Conservation (phyloP, 2,888 invertebrate species). For the Mimumesa dahlbomi region DNA sequence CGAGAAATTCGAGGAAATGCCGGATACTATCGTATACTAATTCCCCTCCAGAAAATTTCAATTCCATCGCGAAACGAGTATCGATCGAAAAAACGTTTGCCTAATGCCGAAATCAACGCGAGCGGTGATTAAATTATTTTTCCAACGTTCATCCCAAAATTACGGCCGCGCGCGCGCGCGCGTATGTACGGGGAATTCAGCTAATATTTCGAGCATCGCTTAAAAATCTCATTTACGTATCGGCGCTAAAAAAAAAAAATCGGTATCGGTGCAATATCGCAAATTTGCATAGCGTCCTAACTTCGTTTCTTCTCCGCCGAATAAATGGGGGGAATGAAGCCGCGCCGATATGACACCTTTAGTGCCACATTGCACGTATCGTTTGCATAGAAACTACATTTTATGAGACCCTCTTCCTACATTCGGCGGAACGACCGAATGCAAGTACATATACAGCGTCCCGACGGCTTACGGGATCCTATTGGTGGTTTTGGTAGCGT, state of each 20-base stretch:
- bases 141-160: slow-evolving; percentile 1
- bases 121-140: slow-evolving; percentile 27
- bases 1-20: no score
- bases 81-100: slow-evolving; percentile 10
- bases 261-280: not conserved
- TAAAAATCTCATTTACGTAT: slow-evolving; percentile 1
- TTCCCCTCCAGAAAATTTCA: not conserved
- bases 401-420: slow-evolving; percentile 34
- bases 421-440: slow-evolving; percentile 18
- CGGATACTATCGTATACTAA: no score
- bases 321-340: slow-evolving; percentile 22
- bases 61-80: not conserved
- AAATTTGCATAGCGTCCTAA: slow-evolving; percentile 24
- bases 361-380: slow-evolving; percentile 48
- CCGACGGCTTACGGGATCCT: slow-evolving; percentile 16
- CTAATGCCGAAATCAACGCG: slow-evolving; percentile 6
- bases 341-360: slow-evolving; percentile 43
- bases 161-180: no score
- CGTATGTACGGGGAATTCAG: not conserved
- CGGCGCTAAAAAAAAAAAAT: not conserved
- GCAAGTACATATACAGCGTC: slow-evolving; percentile 10
- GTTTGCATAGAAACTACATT: slow-evolving; percentile 62
- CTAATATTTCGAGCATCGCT: not conserved
- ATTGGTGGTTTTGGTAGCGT: slow-evolving; percentile 56
- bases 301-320: slow-evolving; percentile 16